Evolutionary conservation across 2,888 invertebrate species (phyloP).

Genomic region (Sphaerolaimus hirsutus): DNA sequence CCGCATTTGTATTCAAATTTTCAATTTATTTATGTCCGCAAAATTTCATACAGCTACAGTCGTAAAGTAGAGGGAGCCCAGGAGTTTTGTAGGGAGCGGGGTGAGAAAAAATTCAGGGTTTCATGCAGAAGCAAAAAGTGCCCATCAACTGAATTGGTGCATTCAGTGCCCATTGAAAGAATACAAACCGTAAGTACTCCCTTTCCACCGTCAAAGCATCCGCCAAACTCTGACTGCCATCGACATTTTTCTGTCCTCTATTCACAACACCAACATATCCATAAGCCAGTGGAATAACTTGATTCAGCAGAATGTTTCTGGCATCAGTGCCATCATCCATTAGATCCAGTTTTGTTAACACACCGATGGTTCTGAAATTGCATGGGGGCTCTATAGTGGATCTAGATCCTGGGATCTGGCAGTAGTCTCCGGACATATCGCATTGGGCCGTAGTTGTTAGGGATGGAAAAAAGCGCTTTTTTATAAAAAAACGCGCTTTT

Average conservation of each 20-base stretch:
- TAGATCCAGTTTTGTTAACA: conserved; percentile 17
- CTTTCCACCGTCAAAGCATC: conserved; percentile 10
- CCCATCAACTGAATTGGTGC: too few species aligned
- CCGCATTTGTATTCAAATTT: too few species aligned
- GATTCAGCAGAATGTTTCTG: conserved; percentile 28
- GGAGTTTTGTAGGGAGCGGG: too few species aligned
- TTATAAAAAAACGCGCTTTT: too few species aligned
- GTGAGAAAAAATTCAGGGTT: background rate
- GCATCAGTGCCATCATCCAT: conserved; percentile 21
- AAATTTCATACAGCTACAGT: too few species aligned
- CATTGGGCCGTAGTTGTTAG: too few species aligned
- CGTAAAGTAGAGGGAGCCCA: too few species aligned
- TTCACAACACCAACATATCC: conserved; percentile 13
- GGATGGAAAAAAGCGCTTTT: too few species aligned
- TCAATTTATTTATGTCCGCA: too few species aligned
- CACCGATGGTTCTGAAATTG: conserved; percentile 14
- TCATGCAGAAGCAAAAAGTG: too few species aligned
- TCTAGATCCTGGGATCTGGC: background rate
- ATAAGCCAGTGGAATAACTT: conserved; percentile 73
- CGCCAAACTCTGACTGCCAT: conserved; percentile 11
- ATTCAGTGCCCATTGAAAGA: too few species aligned
- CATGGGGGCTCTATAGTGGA: background rate
- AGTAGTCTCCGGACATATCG: too few species aligned
- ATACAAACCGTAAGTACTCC: conserved; percentile 8
- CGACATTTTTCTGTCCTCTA: conserved; percentile 13